These are phyloP conservation scores for Cordilura impudica DNA, from an alignment of 2,888 invertebrate genomes.

Conservation along the genomic window DNA sequence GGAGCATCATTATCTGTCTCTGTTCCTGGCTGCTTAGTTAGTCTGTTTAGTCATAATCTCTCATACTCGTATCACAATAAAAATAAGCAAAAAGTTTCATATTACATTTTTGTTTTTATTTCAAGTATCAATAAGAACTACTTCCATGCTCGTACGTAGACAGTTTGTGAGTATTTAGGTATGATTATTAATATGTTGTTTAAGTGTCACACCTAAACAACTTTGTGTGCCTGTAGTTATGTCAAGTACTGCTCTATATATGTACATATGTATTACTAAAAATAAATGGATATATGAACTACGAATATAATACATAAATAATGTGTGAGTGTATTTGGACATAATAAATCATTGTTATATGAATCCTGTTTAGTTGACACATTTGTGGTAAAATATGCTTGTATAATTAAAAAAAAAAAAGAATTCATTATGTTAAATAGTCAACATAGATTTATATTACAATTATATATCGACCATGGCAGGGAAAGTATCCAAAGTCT, in stretches of 20 bases:
- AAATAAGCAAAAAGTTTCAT: slow-evolving; percentile 18
- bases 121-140: slow-evolving; percentile 32
- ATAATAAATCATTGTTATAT: slow-evolving; percentile 56
- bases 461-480: background rate
- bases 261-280: background rate
- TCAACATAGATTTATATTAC: too few relatives aligned
- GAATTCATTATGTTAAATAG: too few relatives aligned
- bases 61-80: background rate
- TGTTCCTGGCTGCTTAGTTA: background rate
- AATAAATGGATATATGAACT: background rate
- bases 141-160: too few relatives aligned
- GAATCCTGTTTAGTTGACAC: slow-evolving; percentile 32
- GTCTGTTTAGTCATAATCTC: background rate
- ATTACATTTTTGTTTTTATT: background rate
- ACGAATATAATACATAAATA: background rate
- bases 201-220: slow-evolving; percentile 38
- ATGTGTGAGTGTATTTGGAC: slow-evolving; percentile 28
- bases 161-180: background rate
- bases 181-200: background rate
- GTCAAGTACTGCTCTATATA: slow-evolving; percentile 22
- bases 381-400: slow-evolving; percentile 32
- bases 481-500: background rate
- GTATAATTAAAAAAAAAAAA: slow-evolving; percentile 14
- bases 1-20: slow-evolving; percentile 9
- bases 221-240: slow-evolving; percentile 25